Evolutionary conservation across 2,888 invertebrate species (phyloP).

Genomic region (Willowsia nigromaculata): DNA sequence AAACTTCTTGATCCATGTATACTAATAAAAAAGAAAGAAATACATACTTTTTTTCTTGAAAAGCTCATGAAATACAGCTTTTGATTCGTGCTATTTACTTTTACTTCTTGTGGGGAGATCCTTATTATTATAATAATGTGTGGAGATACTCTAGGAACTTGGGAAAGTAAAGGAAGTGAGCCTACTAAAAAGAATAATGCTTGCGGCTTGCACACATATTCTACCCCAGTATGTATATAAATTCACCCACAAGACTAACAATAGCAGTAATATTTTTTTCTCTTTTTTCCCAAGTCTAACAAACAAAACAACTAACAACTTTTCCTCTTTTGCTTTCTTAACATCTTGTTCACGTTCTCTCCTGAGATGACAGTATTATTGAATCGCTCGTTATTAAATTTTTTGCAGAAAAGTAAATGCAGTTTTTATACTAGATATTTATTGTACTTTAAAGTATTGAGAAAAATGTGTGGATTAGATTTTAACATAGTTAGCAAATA

Average conservation of each 20-base stretch:
- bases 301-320: slow-evolving; percentile 63
- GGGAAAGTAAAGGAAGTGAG: not conserved
- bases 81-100: slow-evolving; percentile 37
- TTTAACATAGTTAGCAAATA: no score
- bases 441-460: no score
- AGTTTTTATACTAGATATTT: no score
- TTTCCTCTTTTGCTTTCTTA: slow-evolving; percentile 22
- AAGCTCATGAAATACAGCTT: slow-evolving; percentile 21
- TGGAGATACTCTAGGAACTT: not conserved
- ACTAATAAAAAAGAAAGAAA: slow-evolving; percentile 10
- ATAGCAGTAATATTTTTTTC: slow-evolving; percentile 5
- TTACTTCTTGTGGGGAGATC: slow-evolving; percentile 8
- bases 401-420: not conserved
- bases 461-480: no score
- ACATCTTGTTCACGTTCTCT: slow-evolving; percentile 34
- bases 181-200: slow-evolving; percentile 8
- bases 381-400: slow-evolving; percentile 21
- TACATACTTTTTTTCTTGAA: not conserved
- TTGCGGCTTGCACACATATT: not conserved
- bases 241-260: slow-evolving; percentile 30
- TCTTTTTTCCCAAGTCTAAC: not conserved
- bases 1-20: slow-evolving; percentile 30
- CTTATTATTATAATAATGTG: slow-evolving; percentile 34
- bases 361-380: slow-evolving; percentile 12
- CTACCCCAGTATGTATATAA: not conserved